Base-by-base conservation (phyloP, 1,140 invertebrate species). In the Rhopalosiphum padi region DNA sequence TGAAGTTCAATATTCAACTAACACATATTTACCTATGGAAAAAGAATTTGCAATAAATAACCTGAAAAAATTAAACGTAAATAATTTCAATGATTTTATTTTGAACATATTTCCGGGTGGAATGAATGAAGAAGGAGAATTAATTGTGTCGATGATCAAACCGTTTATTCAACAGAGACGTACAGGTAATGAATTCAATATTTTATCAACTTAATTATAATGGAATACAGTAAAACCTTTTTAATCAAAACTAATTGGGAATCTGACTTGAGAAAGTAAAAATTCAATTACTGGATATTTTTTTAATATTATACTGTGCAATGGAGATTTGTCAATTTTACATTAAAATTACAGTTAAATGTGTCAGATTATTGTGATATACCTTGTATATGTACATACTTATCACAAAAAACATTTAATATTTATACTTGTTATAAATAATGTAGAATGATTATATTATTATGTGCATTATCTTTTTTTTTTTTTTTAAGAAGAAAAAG, bases 71-170 rank as follows among this genome's bases (percentile, higher is more conserved):
- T 3, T 93, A 30, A 86, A 35, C 30, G 86, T 93, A 30, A 53
- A 86, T 23, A 93, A 93, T 43, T 93, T 41, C 43, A 93, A 93
- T 41, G 82, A 93, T 93, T 93, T 30, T 86, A 53, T 93, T 41
- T 0, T 93, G 15, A 85, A 93, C 55, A 37, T 93, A 37, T 22
- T 93, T 86, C 91, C 91, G 21, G 91, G 30, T 93, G 91, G 91
- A 41, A 53, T 93, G 82, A 15, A 41, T 37, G 23, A 85, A 43
- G n/a, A 86, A 21, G 48, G n/a, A 21, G 25, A 93, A 53, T 18
- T 60, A 37, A 53, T 93, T 43, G 25, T 85, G 9, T 93, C 91
- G 5, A 86, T 51, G 82, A 93, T 93, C 1, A 48, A 86, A 51
- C 91, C 91, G 55, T 93, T 93, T 93, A 93, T 93, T 37, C 82